phyloP scores from a whole-genome alignment of 2,888 invertebrate species.

The Leucozona laternaria region DNA sequence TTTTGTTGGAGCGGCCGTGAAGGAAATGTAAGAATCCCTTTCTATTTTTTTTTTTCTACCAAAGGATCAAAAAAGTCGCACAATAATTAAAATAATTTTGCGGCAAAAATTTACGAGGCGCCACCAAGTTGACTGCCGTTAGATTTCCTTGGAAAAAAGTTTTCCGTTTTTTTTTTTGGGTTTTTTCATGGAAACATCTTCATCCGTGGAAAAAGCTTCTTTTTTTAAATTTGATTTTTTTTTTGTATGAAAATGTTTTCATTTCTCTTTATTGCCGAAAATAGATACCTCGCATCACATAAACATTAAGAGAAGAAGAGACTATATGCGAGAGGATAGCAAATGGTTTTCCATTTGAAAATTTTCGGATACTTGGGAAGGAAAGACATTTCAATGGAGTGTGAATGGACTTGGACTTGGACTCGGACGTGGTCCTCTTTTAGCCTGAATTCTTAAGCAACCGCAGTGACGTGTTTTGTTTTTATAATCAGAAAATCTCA shows the following conservation, averaged over 20 bases:
- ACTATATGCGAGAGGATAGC: constrained; percentile 31
- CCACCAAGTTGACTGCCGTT: constrained; percentile 51
- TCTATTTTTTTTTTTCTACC: not conserved
- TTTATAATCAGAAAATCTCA: constrained; percentile 12
- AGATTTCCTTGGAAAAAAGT: constrained; percentile 28
- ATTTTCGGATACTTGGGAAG: constrained; percentile 21
- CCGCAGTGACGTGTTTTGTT: constrained; percentile 20
- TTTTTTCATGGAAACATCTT: constrained; percentile 33
- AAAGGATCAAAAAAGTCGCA: constrained; percentile 16
- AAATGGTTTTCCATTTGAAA: constrained; percentile 30
- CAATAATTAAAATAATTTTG: constrained; percentile 72
- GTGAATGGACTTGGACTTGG: constrained; percentile 51
- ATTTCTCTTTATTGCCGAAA: constrained; percentile 70
- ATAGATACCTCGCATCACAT: constrained; percentile 49
- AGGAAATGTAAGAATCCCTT: not conserved
- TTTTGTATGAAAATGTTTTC: constrained; percentile 26
- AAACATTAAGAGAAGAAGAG: constrained; percentile 45
- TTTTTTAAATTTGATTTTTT: constrained; percentile 10
- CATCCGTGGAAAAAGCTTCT: constrained; percentile 22
- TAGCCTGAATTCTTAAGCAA: constrained; percentile 43
- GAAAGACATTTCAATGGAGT: constrained; percentile 52
- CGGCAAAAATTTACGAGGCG: constrained; percentile 67
- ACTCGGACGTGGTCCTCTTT: constrained; percentile 51
- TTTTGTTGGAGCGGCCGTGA: not conserved
- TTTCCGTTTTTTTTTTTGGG: not conserved